Percentiles rank a stretch among this genome's conserved stretches.
phyloP scores from a whole-genome alignment of 2,888 invertebrate species.

The Thymelicus acteon region DNA sequence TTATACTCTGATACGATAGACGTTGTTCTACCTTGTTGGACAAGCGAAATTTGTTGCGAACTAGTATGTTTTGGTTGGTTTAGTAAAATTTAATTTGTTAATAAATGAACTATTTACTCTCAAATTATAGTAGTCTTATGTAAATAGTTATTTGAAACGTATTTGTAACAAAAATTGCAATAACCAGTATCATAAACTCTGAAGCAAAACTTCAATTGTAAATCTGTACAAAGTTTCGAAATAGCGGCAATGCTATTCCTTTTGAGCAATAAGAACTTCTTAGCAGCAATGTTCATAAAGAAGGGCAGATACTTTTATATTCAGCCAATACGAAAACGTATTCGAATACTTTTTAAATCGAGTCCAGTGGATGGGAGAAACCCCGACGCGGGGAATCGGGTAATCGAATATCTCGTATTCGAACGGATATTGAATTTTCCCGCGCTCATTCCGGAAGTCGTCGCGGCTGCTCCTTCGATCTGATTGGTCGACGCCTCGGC shows the following conservation, averaged over 20 bases:
- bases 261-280: constrained; percentile 20
- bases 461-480: constrained; percentile 60
- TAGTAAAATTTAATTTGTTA: too few species aligned
- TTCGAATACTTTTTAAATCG: constrained; percentile 53
- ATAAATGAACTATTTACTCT: too few species aligned
- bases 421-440: constrained; percentile 81
- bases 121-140: too few species aligned
- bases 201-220: constrained; percentile 6
- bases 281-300: constrained; percentile 31
- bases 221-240: background rate
- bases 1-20: background rate
- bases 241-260: constrained; percentile 14
- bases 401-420: constrained; percentile 72
- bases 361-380: constrained; percentile 52
- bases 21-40: too few species aligned
- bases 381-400: constrained; percentile 61
- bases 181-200: background rate
- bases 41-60: too few species aligned
- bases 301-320: constrained; percentile 24
- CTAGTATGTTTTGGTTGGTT: too few species aligned
- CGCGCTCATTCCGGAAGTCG: constrained; percentile 72
- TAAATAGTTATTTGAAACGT: background rate
- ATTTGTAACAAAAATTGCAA: background rate
- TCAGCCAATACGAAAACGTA: constrained; percentile 19
- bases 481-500: constrained; percentile 64